Evolutionary conservation across 2,888 invertebrate genomes (phyloP).

Genomic region (Eupithecia exiguata): DNA sequence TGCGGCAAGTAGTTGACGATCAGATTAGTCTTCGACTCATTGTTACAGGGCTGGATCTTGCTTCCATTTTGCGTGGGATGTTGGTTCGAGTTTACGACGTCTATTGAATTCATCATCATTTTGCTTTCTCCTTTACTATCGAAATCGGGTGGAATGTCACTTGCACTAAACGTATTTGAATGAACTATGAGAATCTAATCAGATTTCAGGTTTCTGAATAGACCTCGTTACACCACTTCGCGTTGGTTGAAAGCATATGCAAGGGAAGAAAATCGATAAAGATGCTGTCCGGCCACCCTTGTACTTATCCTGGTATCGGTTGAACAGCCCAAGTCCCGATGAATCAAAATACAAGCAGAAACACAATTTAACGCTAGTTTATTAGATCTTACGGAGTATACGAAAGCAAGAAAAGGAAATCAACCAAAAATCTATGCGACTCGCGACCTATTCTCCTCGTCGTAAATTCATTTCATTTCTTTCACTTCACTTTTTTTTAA

Average conservation of each 20-base stretch:
- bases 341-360: constrained; percentile 77
- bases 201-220: constrained; percentile 67
- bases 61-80: constrained; percentile 90
- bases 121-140: constrained; percentile 68
- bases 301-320: constrained; percentile 77
- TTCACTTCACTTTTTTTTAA: constrained; percentile 82
- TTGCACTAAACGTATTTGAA: constrained; percentile 56
- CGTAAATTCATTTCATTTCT: constrained; percentile 84
- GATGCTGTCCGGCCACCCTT: constrained; percentile 79
- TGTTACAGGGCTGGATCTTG: constrained; percentile 87
- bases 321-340: constrained; percentile 68
- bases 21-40: constrained; percentile 98
- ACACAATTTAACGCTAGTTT: constrained; percentile 80
- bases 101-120: constrained; percentile 83
- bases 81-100: constrained; percentile 80
- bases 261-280: constrained; percentile 84
- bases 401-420: constrained; percentile 83
- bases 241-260: constrained; percentile 83
- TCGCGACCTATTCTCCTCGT: constrained; percentile 81
- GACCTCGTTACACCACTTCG: constrained; percentile 76
- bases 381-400: constrained; percentile 80
- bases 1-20: constrained; percentile 99
- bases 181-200: constrained; percentile 61
- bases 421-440: constrained; percentile 84
- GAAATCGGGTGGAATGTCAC: constrained; percentile 66